These are phyloP conservation scores for Herminia tarsipennalis DNA, from an alignment of 2,888 invertebrate species.

Conservation along the genomic window DNA sequence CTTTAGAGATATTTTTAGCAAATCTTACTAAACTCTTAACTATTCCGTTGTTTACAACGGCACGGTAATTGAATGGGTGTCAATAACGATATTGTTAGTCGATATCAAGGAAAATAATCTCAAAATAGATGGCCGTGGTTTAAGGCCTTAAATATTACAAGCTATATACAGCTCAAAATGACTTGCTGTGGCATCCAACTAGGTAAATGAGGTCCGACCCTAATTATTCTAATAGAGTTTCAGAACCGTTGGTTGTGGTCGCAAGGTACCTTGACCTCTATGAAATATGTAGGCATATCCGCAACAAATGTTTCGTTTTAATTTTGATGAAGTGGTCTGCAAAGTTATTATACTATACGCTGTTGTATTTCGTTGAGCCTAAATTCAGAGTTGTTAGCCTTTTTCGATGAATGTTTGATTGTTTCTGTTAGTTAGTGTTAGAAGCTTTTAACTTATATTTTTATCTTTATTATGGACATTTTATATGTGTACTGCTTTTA, in stretches of 20 bases:
- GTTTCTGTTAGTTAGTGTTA: background rate
- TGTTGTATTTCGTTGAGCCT: constrained; percentile 2
- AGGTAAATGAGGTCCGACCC: constrained; percentile 1
- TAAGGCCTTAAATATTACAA: too few relatives aligned
- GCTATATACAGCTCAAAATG: background rate
- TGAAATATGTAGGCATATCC: constrained; percentile 28
- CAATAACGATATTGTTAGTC: too few relatives aligned
- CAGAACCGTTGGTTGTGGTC: constrained; percentile 21
- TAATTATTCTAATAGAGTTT: constrained; percentile 53
- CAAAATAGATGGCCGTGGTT: too few relatives aligned
- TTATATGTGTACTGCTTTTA: background rate
- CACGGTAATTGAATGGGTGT: too few relatives aligned
- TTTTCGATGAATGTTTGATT: background rate
- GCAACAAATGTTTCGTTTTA: constrained; percentile 23
- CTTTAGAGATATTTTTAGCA: too few relatives aligned
- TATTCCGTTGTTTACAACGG: too few relatives aligned
- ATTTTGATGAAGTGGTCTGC: constrained; percentile 16
- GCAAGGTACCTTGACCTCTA: constrained; percentile 12
- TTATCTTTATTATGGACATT: background rate
- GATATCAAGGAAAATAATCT: too few relatives aligned
- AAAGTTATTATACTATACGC: constrained; percentile 21
- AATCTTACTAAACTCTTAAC: too few relatives aligned
- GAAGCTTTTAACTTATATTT: background rate
- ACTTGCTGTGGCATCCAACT: background rate
- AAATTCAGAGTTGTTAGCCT: background rate